phyloP scores from a whole-genome alignment of 2,113 vertebrate genomes.

The Salvelinus alpinus region DNA sequence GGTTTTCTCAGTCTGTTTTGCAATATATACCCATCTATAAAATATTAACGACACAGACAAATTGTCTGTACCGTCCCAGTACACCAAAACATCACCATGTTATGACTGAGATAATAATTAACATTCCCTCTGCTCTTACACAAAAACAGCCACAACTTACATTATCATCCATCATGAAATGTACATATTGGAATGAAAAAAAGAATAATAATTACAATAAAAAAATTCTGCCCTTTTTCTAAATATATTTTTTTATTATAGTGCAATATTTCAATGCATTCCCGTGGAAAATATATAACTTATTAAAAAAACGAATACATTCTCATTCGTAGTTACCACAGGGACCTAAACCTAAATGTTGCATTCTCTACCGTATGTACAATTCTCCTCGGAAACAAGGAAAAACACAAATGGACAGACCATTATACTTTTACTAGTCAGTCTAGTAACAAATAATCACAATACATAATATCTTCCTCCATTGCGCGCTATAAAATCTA shows the following conservation, averaged over 20 bases:
- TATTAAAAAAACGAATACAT: background rate
- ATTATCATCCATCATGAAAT: constrained; percentile 11
- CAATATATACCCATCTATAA: background rate
- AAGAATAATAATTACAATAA: background rate
- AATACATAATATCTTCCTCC: background rate
- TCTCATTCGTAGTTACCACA: background rate
- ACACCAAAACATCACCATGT: background rate
- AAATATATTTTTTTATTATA: constrained; percentile 25
- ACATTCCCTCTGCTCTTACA: background rate
- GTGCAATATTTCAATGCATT: constrained; percentile 32
- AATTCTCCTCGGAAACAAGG: background rate
- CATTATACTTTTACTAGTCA: background rate
- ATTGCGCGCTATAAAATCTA: background rate
- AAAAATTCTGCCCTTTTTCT: constrained; percentile 20
- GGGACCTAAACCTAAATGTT: background rate
- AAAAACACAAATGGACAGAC: background rate
- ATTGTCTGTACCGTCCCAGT: background rate
- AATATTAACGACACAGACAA: background rate
- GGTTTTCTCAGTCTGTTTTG: background rate
- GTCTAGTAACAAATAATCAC: background rate
- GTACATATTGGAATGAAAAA: background rate
- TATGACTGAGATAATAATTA: background rate
- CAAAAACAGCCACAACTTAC: constrained; percentile 4
- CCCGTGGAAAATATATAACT: background rate
- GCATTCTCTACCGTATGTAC: constrained; percentile 19